phyloP scores from a whole-genome alignment of 2,797 vertebrate genomes.

The Streptopelia turtur region DNA sequence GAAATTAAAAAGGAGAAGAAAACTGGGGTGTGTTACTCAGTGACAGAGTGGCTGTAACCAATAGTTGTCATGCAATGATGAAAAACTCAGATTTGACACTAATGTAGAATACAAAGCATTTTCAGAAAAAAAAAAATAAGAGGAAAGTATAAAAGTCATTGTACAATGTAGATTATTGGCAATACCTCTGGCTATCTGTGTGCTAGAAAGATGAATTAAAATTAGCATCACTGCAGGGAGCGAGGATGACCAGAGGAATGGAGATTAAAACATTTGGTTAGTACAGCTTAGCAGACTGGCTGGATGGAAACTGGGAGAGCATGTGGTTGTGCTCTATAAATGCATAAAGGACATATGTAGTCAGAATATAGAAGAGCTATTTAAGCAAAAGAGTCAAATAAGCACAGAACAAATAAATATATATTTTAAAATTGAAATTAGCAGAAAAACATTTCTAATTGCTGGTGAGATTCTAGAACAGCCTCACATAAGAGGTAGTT shows the following conservation, averaged over 20 bases:
- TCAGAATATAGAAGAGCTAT: slow-evolving; percentile 6
- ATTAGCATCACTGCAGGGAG: background rate
- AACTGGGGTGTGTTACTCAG: background rate
- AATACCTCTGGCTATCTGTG: background rate
- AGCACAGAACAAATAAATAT: background rate
- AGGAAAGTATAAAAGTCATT: background rate
- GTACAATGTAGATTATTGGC: background rate
- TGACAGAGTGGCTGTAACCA: background rate
- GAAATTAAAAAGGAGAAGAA: background rate
- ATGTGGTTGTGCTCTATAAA: slow-evolving; percentile 23
- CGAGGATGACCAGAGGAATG: background rate
- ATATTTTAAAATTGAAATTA: background rate
- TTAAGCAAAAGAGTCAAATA: slow-evolving; percentile 13
- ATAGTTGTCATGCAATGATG: background rate
- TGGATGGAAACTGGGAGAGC: background rate
- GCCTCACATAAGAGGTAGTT: background rate
- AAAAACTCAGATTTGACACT: background rate
- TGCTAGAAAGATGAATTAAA: background rate
- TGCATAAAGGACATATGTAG: slow-evolving; percentile 15
- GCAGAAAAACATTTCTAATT: background rate
- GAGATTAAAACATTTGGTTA: background rate
- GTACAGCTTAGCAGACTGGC: background rate
- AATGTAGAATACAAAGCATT: background rate
- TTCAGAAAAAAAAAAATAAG: background rate
- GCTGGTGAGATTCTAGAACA: background rate